Evolutionary conservation across 2,888 invertebrate species (phyloP).

Genomic region (Zhuqinia jingwanae): DNA sequence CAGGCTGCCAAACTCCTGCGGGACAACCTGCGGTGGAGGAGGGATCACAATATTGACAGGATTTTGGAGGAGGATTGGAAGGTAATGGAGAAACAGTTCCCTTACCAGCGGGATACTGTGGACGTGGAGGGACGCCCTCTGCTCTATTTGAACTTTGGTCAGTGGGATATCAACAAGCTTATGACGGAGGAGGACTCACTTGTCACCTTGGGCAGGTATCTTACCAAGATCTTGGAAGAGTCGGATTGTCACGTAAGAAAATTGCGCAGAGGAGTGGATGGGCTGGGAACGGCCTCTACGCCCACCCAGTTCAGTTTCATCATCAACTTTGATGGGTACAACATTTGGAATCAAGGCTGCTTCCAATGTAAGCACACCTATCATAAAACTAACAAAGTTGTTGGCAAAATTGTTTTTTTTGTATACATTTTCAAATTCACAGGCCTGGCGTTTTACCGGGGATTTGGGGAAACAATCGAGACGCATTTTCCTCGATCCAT

Average conservation of each 20-base stretch:
- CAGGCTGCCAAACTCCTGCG: not conserved
- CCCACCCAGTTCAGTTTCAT: not conserved
- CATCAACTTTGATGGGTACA: conserved; percentile 1
- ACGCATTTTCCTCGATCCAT: not conserved
- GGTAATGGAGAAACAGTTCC: not conserved
- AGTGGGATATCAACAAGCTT: not conserved
- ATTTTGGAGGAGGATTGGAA: conserved; percentile 32
- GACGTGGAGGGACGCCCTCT: conserved; percentile 22
- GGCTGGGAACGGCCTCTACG: not conserved
- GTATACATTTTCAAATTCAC: too few species aligned
- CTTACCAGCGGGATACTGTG: not conserved
- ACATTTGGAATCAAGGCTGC: not conserved
- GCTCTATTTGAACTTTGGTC: not conserved
- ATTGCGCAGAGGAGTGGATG: not conserved
- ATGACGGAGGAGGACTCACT: conserved; percentile 3
- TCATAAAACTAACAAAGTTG: too few species aligned
- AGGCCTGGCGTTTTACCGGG: not conserved
- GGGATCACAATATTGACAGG: conserved; percentile 22
- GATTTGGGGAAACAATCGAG: not conserved
- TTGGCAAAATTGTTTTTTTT: too few species aligned
- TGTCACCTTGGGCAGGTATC: not conserved
- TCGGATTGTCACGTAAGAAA: not conserved
- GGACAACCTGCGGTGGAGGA: conserved; percentile 27
- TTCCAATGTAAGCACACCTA: conserved; percentile 1
- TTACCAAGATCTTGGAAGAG: not conserved